Base-by-base conservation (phyloP, 2,888 invertebrate genomes). In the Deilephila porcellus region DNA sequence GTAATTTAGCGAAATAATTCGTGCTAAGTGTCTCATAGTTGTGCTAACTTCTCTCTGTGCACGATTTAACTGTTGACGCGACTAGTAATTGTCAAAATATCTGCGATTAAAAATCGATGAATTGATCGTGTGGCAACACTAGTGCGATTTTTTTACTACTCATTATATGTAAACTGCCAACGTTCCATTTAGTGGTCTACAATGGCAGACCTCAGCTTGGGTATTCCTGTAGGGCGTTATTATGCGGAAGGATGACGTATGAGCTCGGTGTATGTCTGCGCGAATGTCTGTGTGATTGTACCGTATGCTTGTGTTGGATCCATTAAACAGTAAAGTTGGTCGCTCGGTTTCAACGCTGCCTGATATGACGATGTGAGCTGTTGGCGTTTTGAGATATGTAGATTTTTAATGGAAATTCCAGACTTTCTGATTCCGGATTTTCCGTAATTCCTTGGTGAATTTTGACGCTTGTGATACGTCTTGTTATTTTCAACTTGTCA, bases 281-380 rank as follows among this genome's bases (percentile, higher is more conserved):
- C 81, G 78, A 74, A 64, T 74, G 74, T 74, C 19, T 72, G 83
- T 79, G 79, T 82, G 83, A 78, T 77, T 79, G 73, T 80, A 20
- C 75, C 78, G 89, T 86, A 84, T 87, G 89, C 85, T 88, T 87
- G 89, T 88, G 84, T 87, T 81, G 85, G 87, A 87, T 86, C 86
- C 85, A 84, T 85, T 89, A 89, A 84, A 82, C 79, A 77, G 63
- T 81, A 76, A 90, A 86, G 87, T 85, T 72, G 72, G 75, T 75
- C 74, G 79, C 76, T 80, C 80, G 85, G 80, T 80, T 80, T 79
- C 82, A 75, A 83, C 83, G 81, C 79, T 80, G 79, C 75, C 78
- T 74, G 25, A n/a, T 60, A 74, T 5, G 52, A 52, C 52, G 5
- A 6, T 45, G 45, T 45, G 14, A 45, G 45, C 11, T 45, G 45